Percentiles rank a stretch among this genome's conserved stretches.
Conservation (phyloP, 2,888 invertebrate species). For the Agonopterix alstromeriana region DNA sequence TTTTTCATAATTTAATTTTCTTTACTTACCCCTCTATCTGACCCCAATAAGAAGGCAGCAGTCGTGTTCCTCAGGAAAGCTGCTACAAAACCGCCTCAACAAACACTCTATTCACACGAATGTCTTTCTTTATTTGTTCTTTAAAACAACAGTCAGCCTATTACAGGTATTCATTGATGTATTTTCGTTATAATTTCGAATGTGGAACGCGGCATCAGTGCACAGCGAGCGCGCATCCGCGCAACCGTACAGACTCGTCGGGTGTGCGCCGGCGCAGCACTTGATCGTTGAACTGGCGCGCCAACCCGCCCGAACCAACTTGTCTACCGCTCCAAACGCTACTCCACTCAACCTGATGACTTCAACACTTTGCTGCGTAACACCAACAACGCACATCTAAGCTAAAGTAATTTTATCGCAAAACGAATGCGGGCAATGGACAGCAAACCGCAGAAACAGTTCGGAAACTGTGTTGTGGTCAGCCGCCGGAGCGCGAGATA, state of each 20-base stretch:
- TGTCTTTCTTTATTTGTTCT: slow-evolving; percentile 19
- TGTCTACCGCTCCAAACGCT: slow-evolving; percentile 17
- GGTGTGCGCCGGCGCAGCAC: slow-evolving; percentile 64
- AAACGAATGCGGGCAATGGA: slow-evolving; percentile 45
- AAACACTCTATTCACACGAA: slow-evolving; percentile 43
- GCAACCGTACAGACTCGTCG: slow-evolving; percentile 43
- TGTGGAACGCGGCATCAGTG: slow-evolving; percentile 32
- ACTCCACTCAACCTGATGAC: slow-evolving; percentile 4
- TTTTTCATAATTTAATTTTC: no score
- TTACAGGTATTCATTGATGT: slow-evolving; percentile 21
- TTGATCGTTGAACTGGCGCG: slow-evolving; percentile 66
- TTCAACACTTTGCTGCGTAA: slow-evolving; percentile 36
- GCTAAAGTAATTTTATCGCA: slow-evolving; percentile 40
- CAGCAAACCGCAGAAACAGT: slow-evolving; percentile 53
- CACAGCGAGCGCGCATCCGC: slow-evolving; percentile 42
- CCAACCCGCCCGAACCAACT: slow-evolving; percentile 33
- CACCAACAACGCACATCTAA: slow-evolving; percentile 21
- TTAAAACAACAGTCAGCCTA: slow-evolving; percentile 20
- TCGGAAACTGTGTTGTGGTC: slow-evolving; percentile 55
- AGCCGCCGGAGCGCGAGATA: slow-evolving; percentile 34
- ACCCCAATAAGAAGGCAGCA: slow-evolving; percentile 33
- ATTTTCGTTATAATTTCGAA: slow-evolving; percentile 35
- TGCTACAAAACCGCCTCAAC: slow-evolving; percentile 31
- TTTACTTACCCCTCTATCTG: slow-evolving; percentile 44
- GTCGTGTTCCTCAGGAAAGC: slow-evolving; percentile 22